A percentile compares a stretch with the other conserved stretches of the same genome.
phyloP scores from a whole-genome alignment of 92 coral and sea anemone species.

The Parazoanthus atlanticus region DNA sequence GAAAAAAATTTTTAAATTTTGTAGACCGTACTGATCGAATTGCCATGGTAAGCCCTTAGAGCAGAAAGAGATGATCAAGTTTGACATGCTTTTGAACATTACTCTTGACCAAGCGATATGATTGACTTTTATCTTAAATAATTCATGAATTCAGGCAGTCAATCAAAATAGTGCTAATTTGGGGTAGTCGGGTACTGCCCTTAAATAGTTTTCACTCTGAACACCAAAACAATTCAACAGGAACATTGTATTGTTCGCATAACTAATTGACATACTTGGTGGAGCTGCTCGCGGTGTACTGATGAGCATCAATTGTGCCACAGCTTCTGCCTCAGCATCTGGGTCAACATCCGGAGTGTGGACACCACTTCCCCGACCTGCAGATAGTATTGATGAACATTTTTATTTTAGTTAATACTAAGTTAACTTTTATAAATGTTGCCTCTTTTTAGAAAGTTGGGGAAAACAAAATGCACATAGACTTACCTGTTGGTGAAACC shows the following conservation, averaged over 20 bases:
- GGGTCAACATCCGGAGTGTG: conserved; percentile 87
- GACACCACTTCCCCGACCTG: conserved; percentile 61
- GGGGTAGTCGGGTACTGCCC: background rate
- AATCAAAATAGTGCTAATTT: too few relatives aligned
- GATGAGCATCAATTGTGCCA: conserved; percentile 92
- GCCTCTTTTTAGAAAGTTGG: background rate
- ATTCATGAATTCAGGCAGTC: background rate
- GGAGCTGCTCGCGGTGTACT: conserved; percentile 86
- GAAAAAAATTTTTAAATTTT: too few relatives aligned
- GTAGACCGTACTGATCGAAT: too few relatives aligned
- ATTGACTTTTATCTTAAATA: background rate
- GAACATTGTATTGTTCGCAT: too few relatives aligned
- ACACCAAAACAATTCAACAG: background rate
- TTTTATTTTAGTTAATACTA: background rate
- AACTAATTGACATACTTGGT: conserved; percentile 64
- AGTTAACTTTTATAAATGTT: background rate
- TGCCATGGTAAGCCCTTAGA: too few relatives aligned
- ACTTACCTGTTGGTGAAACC: conserved; percentile 35
- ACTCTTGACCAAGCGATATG: background rate
- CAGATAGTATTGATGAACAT: background rate
- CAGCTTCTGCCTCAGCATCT: conserved; percentile 99
- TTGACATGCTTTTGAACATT: background rate
- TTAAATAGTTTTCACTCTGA: background rate
- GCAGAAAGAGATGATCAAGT: background rate
- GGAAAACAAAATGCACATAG: too few relatives aligned